phyloP scores from a whole-genome alignment of 2,888 invertebrate species.

The Tortrix viridana region DNA sequence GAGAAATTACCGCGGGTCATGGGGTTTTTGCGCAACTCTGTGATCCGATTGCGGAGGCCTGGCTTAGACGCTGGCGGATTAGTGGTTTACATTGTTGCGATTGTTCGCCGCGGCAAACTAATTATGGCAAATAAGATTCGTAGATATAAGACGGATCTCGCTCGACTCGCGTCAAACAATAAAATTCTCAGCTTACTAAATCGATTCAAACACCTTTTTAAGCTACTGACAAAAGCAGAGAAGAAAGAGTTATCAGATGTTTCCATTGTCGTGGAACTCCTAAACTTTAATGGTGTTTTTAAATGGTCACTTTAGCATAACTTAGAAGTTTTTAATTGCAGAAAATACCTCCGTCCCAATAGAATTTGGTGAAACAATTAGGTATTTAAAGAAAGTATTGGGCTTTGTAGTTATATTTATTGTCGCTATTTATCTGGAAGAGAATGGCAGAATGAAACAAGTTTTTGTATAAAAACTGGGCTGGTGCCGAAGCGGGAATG shows the following conservation, averaged over 20 bases:
- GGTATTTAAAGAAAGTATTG: constrained; percentile 59
- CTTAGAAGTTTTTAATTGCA: constrained; percentile 29
- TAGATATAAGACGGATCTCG: constrained; percentile 17
- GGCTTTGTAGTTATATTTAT: constrained; percentile 66
- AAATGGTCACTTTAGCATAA: constrained; percentile 24
- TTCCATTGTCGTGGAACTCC: constrained; percentile 13
- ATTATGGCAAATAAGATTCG: constrained; percentile 20
- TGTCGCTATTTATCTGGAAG: constrained; percentile 64
- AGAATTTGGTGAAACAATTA: constrained; percentile 40
- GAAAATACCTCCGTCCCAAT: constrained; percentile 18
- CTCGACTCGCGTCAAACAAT: constrained; percentile 22
- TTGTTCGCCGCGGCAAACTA: constrained; percentile 23
- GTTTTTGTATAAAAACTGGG: constrained; percentile 76
- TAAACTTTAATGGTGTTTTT: constrained; percentile 20
- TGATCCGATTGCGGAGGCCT: constrained; percentile 44
- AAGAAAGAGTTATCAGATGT: constrained; percentile 6
- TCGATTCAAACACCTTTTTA: constrained; percentile 28
- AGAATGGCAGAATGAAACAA: constrained; percentile 66
- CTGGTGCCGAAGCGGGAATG: constrained; percentile 76
- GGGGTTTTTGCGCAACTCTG: constrained; percentile 61
- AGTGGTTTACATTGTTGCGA: constrained; percentile 34
- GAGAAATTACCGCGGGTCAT: constrained; percentile 65
- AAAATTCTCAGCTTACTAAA: constrained; percentile 21
- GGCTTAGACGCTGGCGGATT: constrained; percentile 40
- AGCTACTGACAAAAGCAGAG: constrained; percentile 2